Conservation (phyloP, 2,888 invertebrate species). For the Hartigia nigra region DNA sequence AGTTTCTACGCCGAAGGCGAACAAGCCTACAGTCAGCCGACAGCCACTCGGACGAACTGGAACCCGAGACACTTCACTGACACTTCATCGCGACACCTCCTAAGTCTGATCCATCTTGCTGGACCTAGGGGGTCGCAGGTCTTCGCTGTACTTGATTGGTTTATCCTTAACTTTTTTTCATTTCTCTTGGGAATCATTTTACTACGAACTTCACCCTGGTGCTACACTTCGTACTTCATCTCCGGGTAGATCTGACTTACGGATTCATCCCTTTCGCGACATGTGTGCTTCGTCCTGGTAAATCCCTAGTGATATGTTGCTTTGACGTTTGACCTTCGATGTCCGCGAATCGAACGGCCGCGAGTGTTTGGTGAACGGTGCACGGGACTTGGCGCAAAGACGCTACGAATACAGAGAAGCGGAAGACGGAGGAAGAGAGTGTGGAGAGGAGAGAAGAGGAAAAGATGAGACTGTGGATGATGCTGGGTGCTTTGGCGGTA, state of each 20-base stretch:
- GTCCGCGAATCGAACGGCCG: slow-evolving; percentile 21
- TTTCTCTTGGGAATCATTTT: neutral
- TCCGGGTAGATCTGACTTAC: neutral
- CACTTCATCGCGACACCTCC: neutral
- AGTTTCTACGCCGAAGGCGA: slow-evolving; percentile 28
- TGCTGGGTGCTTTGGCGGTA: slow-evolving; percentile 66
- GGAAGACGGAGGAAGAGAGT: neutral
- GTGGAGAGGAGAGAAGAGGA: neutral
- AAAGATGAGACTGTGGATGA: slow-evolving; percentile 60
- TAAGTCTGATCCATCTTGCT: neutral
- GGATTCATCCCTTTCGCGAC: neutral
- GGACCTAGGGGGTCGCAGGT: slow-evolving; percentile 5
- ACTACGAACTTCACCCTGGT: neutral
- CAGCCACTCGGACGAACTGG: slow-evolving; percentile 21
- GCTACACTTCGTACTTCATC: neutral
- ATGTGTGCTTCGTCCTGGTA: neutral
- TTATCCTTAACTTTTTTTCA: neutral
- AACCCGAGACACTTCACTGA: neutral
- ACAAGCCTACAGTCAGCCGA: slow-evolving; percentile 29
- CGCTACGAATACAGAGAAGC: neutral
- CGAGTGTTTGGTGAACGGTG: slow-evolving; percentile 34
- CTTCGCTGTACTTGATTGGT: neutral
- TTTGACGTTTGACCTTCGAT: slow-evolving; percentile 17
- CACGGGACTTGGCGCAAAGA: neutral
- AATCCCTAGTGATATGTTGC: neutral